Evolutionary conservation across 2,113 vertebrate species (phyloP), one percentile per base, ranked within the genome.

Genomic region (Mugil cephalus): DNA sequence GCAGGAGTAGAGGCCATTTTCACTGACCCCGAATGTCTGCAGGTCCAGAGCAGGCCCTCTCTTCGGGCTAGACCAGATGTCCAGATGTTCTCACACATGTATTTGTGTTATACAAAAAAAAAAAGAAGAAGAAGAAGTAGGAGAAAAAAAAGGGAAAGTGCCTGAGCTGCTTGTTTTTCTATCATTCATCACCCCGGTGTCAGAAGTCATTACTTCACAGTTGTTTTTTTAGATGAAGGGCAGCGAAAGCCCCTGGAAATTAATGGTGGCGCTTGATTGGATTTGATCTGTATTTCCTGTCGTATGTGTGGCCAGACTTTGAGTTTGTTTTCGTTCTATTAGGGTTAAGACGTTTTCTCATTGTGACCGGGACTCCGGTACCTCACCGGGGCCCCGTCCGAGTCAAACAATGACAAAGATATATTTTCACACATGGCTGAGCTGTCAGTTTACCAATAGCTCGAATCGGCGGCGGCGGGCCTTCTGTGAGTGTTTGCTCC

Each of bases 271-370:
- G 79, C 74, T 77, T 93, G 89, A 94, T 92, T 94, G 91, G 89
- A 72, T 91, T 85, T 93, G 95, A 96, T 85, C 93, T 65, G 77
- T 75, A 79, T 77, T 95, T 97, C 93, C 94, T 94, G 92, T 87
- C 91, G 73, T 9, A 74, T 94, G 91, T 94, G 92, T 90, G 93
- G 91, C 86, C 89, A 21, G 79, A 81, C 83, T 91, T 65, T 17
- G 81, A 84, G 81, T 89, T 93, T 92, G 84, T 88, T 91, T 94
- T 91, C 77, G 88, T 92, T 93, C 82, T 76, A 92, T 94, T 92
- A 89, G 74, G 78, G 65, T 65, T 45, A 74, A 70, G 80, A 72
- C 80, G 30, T 74, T 66, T 67, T 77, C 59, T 76, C 15, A 55
- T 50, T 77, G 42, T 30, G 8, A 45, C 51, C 2, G 48, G 45